Conservation (phyloP, 2,888 invertebrate species). For the Philaethria dido region DNA sequence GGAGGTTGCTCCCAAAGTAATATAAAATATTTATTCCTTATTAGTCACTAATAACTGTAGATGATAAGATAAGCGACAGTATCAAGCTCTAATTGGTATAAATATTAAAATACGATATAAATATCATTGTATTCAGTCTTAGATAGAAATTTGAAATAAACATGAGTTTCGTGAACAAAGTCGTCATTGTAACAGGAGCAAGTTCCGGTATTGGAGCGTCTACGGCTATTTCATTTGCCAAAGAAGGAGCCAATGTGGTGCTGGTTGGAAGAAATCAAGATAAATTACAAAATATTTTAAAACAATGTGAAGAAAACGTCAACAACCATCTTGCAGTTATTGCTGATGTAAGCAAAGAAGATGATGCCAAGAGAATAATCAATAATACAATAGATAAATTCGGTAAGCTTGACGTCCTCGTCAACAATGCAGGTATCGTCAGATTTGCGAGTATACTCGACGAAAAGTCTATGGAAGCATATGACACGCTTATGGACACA, state of each 20-base stretch:
- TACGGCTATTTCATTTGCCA: conserved; percentile 39
- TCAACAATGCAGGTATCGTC: conserved; percentile 57
- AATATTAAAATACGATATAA: no score
- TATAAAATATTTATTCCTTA: no score
- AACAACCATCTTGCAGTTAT: conserved; percentile 48
- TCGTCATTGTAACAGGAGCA: no score
- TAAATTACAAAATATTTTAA: conserved; percentile 49
- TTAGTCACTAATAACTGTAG: no score
- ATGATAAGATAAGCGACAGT: no score
- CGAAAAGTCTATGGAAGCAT: conserved; percentile 47
- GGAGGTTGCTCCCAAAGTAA: no score
- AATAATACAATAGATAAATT: conserved; percentile 51
- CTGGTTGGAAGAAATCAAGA: conserved; percentile 53
- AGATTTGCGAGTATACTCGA: conserved; percentile 42
- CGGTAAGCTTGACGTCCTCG: conserved; percentile 55
- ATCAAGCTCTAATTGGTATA: no score
- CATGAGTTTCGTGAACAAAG: no score
- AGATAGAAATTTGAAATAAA: no score
- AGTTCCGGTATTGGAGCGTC: no score
- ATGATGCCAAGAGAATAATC: conserved; percentile 48
- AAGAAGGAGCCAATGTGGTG: conserved; percentile 52
- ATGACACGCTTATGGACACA: conserved; percentile 51
- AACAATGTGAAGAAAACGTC: conserved; percentile 46
- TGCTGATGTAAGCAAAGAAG: conserved; percentile 54
- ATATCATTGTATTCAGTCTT: no score